These are phyloP conservation scores for Leptarthrus brevirostris DNA, from an alignment of 2,888 invertebrate genomes.

Conservation along the genomic window DNA sequence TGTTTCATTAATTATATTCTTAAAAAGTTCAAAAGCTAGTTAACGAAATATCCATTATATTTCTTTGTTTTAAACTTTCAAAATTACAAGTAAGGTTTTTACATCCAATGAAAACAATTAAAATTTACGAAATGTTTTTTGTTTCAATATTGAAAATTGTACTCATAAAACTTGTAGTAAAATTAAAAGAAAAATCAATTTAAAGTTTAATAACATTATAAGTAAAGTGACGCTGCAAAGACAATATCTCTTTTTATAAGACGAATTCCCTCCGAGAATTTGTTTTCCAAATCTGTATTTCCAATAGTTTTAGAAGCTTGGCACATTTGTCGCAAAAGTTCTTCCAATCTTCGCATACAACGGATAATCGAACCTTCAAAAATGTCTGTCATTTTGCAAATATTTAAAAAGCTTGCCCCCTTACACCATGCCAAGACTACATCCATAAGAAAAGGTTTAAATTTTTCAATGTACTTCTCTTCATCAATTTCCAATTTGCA, in stretches of 20 bases:
- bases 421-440: constrained; percentile 96
- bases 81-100: too few relatives aligned
- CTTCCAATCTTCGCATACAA: constrained; percentile 96
- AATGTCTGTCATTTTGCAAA: constrained; percentile 96
- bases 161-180: too few relatives aligned
- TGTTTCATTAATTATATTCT: too few relatives aligned
- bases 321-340: constrained; percentile 92
- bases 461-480: constrained; percentile 89
- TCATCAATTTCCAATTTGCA: constrained; percentile 89
- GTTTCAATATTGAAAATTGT: too few relatives aligned
- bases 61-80: too few relatives aligned
- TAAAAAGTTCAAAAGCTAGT: too few relatives aligned
- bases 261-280: constrained; percentile 92
- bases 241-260: constrained; percentile 97
- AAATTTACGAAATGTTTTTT: too few relatives aligned
- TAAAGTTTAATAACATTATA: too few relatives aligned
- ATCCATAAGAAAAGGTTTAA: constrained; percentile 97
- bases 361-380: constrained; percentile 88
- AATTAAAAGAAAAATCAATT: too few relatives aligned
- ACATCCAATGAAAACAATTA: too few relatives aligned
- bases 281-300: constrained; percentile 93
- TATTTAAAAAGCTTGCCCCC: constrained; percentile 88
- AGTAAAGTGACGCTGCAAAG: constrained; percentile 98
- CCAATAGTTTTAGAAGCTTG: constrained; percentile 98
- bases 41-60: too few relatives aligned